These are phyloP conservation scores for Gonioctena quinquepunctata DNA, from an alignment of 1,140 invertebrate species.

Conservation along the genomic window DNA sequence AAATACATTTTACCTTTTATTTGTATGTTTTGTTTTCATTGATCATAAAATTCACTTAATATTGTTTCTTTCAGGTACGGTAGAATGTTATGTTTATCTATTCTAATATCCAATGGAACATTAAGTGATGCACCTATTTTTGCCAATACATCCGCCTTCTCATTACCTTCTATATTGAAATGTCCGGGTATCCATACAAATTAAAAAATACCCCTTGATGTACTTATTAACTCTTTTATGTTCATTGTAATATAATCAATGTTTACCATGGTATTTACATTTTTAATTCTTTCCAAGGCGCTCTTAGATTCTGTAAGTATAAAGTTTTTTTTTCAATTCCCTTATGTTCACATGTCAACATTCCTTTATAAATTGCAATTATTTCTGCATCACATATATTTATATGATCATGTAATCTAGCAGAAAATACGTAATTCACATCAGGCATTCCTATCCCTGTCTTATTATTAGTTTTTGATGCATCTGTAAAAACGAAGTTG, in stretches of 20 bases:
- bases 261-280: too few relatives aligned
- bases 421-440: not conserved
- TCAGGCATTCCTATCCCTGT: not conserved
- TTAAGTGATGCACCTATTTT: constrained; percentile 9
- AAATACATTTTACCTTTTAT: not conserved
- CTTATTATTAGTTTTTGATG: not conserved
- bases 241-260: not conserved
- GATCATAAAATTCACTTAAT: not conserved
- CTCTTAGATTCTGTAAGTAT: constrained; percentile 26
- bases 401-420: not conserved
- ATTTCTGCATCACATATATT: not conserved
- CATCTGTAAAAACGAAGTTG: not conserved
- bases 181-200: constrained; percentile 23
- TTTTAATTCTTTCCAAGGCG: constrained; percentile 21
- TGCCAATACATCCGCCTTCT: constrained; percentile 8
- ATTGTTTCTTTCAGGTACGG: not conserved
- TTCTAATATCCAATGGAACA: constrained; percentile 1
- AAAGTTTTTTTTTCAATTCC: constrained; percentile 10
- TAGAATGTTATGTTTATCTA: not conserved
- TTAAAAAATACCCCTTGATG: not conserved
- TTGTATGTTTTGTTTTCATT: not conserved
- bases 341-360: constrained; percentile 3
- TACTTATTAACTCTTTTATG: not conserved
- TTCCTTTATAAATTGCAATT: not conserved
- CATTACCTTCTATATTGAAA: constrained; percentile 5